A percentile compares a stretch with the other conserved stretches of the same genome.
Conservation (phyloP, 2,888 invertebrate species). For the Cosmia trapezina region DNA sequence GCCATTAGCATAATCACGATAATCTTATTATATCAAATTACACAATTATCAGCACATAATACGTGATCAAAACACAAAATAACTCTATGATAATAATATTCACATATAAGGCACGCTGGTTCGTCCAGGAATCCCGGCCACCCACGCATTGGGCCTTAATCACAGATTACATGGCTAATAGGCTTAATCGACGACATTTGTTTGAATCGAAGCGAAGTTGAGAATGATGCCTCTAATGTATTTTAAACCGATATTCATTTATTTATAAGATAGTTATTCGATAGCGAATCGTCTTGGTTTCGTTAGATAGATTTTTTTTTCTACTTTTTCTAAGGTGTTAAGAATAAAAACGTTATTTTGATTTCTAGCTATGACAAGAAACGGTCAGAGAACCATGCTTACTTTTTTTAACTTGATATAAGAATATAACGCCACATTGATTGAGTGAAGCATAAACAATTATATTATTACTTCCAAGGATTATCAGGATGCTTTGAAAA, state of each 20-base stretch:
- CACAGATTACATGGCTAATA: constrained; percentile 68
- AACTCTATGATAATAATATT: constrained; percentile 50
- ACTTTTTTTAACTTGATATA: not conserved
- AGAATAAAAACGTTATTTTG: not conserved
- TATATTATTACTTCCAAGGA: not conserved
- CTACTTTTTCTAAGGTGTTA: not conserved
- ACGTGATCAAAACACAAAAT: constrained; percentile 51
- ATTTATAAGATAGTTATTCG: constrained; percentile 52
- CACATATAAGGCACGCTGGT: constrained; percentile 45
- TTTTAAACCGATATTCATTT: constrained; percentile 61
- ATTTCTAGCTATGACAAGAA: not conserved
- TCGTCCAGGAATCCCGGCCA: constrained; percentile 61
- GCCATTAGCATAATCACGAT: constrained; percentile 32
- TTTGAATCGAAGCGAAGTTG: constrained; percentile 63
- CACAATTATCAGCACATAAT: constrained; percentile 39
- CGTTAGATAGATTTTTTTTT: constrained; percentile 23
- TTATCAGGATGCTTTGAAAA: not conserved
- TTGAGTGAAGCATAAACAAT: not conserved
- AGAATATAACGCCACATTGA: not conserved
- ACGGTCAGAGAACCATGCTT: not conserved
- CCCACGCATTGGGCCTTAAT: constrained; percentile 60
- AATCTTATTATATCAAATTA: constrained; percentile 37
- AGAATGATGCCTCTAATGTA: constrained; percentile 57
- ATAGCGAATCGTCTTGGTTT: constrained; percentile 48
- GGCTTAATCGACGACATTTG: constrained; percentile 70